Evolutionary conservation across 2,113 vertebrate species (phyloP).

Genomic region (Ariopsis seemanni): DNA sequence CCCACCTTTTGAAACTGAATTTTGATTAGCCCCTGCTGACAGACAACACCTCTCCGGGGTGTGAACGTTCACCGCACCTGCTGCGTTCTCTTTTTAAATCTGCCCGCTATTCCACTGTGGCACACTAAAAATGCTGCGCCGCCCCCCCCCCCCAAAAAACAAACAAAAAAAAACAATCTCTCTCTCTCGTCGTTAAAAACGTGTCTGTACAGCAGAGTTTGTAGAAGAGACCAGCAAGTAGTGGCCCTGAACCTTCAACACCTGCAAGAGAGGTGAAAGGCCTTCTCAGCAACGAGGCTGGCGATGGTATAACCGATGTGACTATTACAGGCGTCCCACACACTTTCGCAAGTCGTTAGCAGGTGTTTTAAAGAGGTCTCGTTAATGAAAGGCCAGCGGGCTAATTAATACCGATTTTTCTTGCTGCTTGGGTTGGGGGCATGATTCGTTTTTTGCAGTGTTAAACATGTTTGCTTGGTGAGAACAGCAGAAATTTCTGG

Average conservation of each 20-base stretch:
- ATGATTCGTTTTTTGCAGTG: slow-evolving; percentile 24
- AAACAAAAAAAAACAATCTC: too few species aligned
- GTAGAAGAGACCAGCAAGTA: not conserved
- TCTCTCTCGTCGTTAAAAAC: not conserved
- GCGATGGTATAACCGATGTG: slow-evolving; percentile 7
- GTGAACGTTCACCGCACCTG: slow-evolving; percentile 29
- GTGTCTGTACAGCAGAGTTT: not conserved
- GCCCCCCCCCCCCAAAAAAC: not conserved
- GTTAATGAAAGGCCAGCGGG: slow-evolving; percentile 19
- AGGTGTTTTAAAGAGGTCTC: slow-evolving; percentile 27
- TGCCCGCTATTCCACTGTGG: not conserved
- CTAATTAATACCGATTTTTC: slow-evolving; percentile 22
- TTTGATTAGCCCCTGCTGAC: slow-evolving; percentile 32
- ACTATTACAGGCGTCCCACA: slow-evolving; percentile 9
- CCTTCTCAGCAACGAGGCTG: not conserved
- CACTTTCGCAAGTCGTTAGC: slow-evolving; percentile 28
- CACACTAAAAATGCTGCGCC: not conserved
- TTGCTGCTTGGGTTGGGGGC: slow-evolving; percentile 18
- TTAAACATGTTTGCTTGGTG: slow-evolving; percentile 28
- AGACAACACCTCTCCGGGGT: slow-evolving; percentile 24
- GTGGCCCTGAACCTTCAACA: not conserved
- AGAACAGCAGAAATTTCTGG: slow-evolving; percentile 17
- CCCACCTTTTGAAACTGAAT: slow-evolving; percentile 35
- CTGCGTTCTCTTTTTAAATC: slow-evolving; percentile 31
- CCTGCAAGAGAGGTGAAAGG: not conserved